Conservation (phyloP, 1,140 invertebrate species). For the Lordiphosa stackelbergi region DNA sequence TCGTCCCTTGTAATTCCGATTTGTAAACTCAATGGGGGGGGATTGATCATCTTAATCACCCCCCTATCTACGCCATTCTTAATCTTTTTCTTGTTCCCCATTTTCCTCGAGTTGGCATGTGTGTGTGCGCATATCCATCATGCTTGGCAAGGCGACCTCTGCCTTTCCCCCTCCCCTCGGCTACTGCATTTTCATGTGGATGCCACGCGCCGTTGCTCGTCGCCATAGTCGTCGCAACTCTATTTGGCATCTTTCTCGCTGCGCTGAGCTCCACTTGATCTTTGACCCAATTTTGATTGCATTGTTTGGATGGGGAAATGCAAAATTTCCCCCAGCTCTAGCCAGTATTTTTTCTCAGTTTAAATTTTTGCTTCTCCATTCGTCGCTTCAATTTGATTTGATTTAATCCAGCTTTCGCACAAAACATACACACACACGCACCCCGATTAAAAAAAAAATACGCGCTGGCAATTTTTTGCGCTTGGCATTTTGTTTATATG, state of each 20-base stretch:
- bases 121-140: constrained; percentile 63
- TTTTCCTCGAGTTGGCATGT: constrained; percentile 16
- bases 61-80: too few species aligned
- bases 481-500: constrained; percentile 38
- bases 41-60: too few species aligned
- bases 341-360: constrained; percentile 34
- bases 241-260: constrained; percentile 59
- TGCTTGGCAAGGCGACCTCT: constrained; percentile 60
- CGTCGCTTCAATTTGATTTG: constrained; percentile 57
- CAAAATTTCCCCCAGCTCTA: constrained; percentile 33
- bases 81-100: constrained; percentile 60
- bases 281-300: constrained; percentile 74
- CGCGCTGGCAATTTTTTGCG: constrained; percentile 40
- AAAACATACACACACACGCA: constrained; percentile 8
- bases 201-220: constrained; percentile 68
- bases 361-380: constrained; percentile 60
- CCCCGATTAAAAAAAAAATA: constrained; percentile 17
- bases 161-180: constrained; percentile 20
- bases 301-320: constrained; percentile 63
- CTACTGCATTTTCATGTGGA: constrained; percentile 46
- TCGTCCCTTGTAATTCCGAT: too few species aligned
- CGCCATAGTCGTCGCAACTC: constrained; percentile 49
- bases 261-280: constrained; percentile 71
- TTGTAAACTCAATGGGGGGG: too few species aligned
- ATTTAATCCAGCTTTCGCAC: constrained; percentile 38